Evolutionary conservation across 2,797 vertebrate genomes (phyloP).

Genomic region (Hypotaenidia philippensis): DNA sequence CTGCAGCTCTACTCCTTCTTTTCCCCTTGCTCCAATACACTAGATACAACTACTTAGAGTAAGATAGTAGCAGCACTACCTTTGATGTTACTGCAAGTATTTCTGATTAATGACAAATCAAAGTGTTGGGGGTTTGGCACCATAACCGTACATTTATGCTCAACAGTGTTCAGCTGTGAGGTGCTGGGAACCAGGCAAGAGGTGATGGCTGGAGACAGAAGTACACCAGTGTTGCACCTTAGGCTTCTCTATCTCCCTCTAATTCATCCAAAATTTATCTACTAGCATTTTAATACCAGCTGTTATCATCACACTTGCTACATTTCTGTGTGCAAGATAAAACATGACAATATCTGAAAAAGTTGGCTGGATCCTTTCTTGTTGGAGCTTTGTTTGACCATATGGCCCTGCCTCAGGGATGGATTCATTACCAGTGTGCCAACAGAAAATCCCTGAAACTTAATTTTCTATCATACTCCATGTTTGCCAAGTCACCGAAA

Average conservation of each 20-base stretch:
- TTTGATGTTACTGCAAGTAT: not conserved
- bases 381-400: not conserved
- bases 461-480: not conserved
- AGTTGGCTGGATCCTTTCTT: not conserved
- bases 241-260: not conserved
- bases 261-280: fast-evolving
- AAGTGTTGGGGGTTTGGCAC: not conserved
- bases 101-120: not conserved
- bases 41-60: not conserved
- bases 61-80: not conserved
- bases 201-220: not conserved
- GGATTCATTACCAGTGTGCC: not conserved
- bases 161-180: not conserved
- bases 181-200: not conserved
- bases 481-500: not conserved
- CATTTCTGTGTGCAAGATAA: not conserved
- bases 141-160: not conserved
- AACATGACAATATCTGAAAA: not conserved
- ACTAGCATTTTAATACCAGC: not conserved
- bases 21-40: not conserved
- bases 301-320: not conserved
- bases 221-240: not conserved
- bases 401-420: not conserved
- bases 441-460: not conserved
- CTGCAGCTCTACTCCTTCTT: not conserved